Evolutionary conservation across 2,113 vertebrate species (phyloP), one percentile per base, ranked within the genome.

Genomic region (Ciconia stormi): DNA sequence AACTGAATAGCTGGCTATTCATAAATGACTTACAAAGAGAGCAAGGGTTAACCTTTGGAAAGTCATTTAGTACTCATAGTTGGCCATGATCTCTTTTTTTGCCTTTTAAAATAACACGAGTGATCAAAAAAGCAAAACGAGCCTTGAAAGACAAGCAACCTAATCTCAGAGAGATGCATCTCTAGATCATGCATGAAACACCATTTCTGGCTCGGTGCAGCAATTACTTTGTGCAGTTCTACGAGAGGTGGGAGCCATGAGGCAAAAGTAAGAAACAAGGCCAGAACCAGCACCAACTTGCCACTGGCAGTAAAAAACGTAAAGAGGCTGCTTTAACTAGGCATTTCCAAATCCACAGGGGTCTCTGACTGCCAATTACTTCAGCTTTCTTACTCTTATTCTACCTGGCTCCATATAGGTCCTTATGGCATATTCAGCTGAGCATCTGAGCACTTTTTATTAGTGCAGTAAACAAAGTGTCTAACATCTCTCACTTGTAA

Each of bases 51-150:
- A 85, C 17, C 15, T 91, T 91, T 95, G 66, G 53, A 91, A 93
- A 95, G 84, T 93, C 71, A 70, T 72, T 93, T 76, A 42, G 46
- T 77, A 77, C 65, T 91, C 89, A 85, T 40, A 92, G 36, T 42
- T 88, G 61, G 81, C 46, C 25, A 29, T 8, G 16, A 42, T 65
- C 34, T 70, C 40, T 71, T 61, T 82, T 69, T 63, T 71, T 85
- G 19, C 61, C 19, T 27, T 90, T 93, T 92, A 78, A 97, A 96
- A 87, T 90, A 87, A 85, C 66, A 95, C 82, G 53, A 65, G 16
- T 44, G 20, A 95, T 72, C 73, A 85, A 95, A 95, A 96, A 92
- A 87, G 53, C 47, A 87, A 91, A 95, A 77, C 81, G 95, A 91
- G 53, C 70, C 61, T 76, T 96, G 74, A 96, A 97, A 95, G 77